These are phyloP conservation scores for Aspidapion aeneum DNA, from an alignment of 2,888 invertebrate species.

Conservation along the genomic window DNA sequence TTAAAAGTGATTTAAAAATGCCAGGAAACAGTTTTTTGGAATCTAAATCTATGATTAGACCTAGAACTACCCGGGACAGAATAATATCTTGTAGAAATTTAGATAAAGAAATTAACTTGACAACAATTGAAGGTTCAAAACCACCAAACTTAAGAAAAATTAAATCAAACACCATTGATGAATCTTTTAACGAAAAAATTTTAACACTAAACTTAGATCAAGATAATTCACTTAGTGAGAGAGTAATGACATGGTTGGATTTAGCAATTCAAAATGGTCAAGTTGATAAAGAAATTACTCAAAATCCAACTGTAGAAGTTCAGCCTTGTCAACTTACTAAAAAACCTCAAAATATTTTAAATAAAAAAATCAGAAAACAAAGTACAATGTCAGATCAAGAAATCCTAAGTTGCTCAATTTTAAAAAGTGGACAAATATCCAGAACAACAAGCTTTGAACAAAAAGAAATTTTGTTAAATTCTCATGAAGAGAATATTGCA, in stretches of 20 bases:
- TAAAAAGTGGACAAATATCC: background rate
- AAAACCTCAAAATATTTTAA: background rate
- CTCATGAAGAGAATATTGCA: background rate
- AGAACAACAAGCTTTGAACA: background rate
- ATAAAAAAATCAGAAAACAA: background rate
- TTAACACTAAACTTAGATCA: background rate
- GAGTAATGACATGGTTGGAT: constrained; percentile 78
- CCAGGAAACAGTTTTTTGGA: too few species aligned
- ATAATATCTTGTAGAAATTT: constrained; percentile 20
- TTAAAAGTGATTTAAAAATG: background rate
- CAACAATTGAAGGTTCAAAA: constrained; percentile 6
- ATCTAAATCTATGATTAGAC: background rate
- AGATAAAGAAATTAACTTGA: constrained; percentile 31
- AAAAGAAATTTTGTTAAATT: background rate
- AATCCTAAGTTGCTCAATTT: background rate
- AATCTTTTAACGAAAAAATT: background rate
- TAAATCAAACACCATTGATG: constrained; percentile 11
- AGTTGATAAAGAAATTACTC: constrained; percentile 6
- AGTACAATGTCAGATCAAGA: background rate
- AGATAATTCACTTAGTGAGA: constrained; percentile 57
- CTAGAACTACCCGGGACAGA: background rate
- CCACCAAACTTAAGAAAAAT: constrained; percentile 8
- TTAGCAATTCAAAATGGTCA: constrained; percentile 52
- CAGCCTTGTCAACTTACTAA: constrained; percentile 1
- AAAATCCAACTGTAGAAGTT: constrained; percentile 6